Conservation (phyloP, 2,797 vertebrate species). For the Brachymystax lenok region DNA sequence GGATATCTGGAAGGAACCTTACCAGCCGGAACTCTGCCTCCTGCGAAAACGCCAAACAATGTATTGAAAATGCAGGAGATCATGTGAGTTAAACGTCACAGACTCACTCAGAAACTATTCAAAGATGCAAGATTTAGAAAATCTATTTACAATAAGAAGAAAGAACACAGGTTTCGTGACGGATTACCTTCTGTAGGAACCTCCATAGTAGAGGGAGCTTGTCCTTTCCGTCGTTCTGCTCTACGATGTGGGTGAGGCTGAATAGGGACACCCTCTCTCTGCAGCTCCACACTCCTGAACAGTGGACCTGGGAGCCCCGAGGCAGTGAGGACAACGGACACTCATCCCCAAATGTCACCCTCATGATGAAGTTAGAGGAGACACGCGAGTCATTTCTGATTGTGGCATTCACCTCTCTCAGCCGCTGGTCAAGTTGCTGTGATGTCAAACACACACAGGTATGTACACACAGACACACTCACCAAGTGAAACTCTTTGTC, state of each 20-base stretch:
- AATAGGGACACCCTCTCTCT: conserved; percentile 71
- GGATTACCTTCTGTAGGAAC: conserved; percentile 83
- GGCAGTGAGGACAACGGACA: conserved; percentile 67
- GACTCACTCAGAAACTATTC: neutral
- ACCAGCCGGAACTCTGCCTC: conserved; percentile 84
- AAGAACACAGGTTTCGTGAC: neutral
- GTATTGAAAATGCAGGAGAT: neutral
- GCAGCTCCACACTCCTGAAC: conserved; percentile 81
- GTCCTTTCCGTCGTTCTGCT: conserved; percentile 76
- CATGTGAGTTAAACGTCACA: neutral
- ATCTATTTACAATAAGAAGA: too few species aligned
- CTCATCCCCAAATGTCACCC: conserved; percentile 77
- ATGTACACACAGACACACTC: neutral
- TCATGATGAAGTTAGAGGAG: conserved; percentile 80
- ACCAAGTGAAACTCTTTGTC: neutral
- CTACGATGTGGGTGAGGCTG: conserved; percentile 75
- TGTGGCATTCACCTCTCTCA: conserved; percentile 62
- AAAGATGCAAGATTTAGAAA: conserved; percentile 18
- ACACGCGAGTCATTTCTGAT: conserved; percentile 82
- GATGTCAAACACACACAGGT: neutral
- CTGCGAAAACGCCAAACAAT: conserved; percentile 54
- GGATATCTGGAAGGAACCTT: conserved; percentile 82
- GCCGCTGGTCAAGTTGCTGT: conserved; percentile 73
- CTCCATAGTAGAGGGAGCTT: conserved; percentile 79
- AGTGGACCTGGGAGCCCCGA: conserved; percentile 62